phyloP scores from a whole-genome alignment of 2,797 vertebrate genomes.

The Neosilurus mollespiculum region DNA sequence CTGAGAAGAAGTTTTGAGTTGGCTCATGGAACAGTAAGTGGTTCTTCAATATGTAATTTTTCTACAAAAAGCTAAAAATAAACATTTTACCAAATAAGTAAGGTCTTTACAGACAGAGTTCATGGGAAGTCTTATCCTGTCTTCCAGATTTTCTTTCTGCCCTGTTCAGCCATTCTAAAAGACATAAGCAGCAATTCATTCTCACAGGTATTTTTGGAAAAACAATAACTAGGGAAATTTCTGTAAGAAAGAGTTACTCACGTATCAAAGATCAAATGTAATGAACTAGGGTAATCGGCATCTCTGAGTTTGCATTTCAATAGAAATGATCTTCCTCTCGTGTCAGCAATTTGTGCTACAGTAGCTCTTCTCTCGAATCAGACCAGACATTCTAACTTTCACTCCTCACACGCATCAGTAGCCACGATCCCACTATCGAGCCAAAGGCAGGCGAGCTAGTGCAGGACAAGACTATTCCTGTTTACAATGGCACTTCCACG shows the following conservation, averaged over 20 bases:
- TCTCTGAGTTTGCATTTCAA: constrained; percentile 44
- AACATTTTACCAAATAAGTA: background rate
- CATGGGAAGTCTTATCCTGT: background rate
- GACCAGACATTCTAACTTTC: no score
- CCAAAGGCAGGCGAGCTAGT: no score
- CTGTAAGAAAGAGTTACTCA: background rate
- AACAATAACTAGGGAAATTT: no score
- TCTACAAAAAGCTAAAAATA: background rate
- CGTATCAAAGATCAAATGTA: constrained; percentile 5
- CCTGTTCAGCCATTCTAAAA: background rate
- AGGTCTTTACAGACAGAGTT: background rate
- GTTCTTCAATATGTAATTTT: background rate
- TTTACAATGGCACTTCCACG: no score
- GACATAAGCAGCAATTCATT: background rate
- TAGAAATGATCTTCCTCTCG: constrained; percentile 7
- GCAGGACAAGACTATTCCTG: no score
- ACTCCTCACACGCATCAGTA: no score
- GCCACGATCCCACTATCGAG: no score
- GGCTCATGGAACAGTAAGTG: background rate
- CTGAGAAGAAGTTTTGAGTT: background rate
- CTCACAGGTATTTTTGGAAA: background rate
- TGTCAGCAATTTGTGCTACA: no score
- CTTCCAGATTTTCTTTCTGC: constrained; percentile 2
- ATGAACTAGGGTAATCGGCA: constrained; percentile 21
- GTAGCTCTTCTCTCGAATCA: no score